Evolutionary conservation across 2,113 vertebrate genomes (phyloP).

Genomic region (Coturnix japonica): DNA sequence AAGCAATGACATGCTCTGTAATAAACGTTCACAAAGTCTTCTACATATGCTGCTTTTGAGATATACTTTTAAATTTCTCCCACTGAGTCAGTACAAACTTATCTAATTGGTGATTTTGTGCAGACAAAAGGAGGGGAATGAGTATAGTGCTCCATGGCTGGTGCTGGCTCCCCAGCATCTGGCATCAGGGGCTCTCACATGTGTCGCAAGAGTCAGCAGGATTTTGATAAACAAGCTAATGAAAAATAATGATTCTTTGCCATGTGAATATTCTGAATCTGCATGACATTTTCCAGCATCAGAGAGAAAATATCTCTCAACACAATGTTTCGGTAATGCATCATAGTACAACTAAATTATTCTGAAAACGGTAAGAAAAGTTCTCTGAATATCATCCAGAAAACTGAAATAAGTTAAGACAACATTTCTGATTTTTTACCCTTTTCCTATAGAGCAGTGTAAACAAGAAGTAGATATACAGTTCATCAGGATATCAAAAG

Average conservation of each 20-base stretch:
- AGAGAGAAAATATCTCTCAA: background rate
- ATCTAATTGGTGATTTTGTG: background rate
- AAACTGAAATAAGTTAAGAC: background rate
- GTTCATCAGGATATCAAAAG: background rate
- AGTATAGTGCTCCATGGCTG: background rate
- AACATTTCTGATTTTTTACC: background rate
- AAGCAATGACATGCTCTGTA: background rate
- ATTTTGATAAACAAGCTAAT: background rate
- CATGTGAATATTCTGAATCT: background rate
- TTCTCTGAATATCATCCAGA: background rate
- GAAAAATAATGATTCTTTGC: background rate
- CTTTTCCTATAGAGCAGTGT: background rate
- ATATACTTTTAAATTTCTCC: background rate
- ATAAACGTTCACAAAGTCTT: background rate
- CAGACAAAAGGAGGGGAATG: background rate
- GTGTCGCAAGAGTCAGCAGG: background rate
- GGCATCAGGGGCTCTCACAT: background rate
- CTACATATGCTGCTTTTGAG: background rate
- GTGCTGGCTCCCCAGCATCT: fast-evolving
- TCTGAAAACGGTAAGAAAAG: background rate
- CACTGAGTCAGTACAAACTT: background rate
- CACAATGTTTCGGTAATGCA: background rate
- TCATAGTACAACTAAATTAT: background rate
- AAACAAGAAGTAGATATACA: background rate
- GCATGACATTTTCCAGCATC: background rate